A percentile compares a stretch with the other conserved stretches of the same genome.
These are phyloP conservation scores for Agonopterix subpropinquella DNA, from an alignment of 2,888 invertebrate species.

Conservation along the genomic window DNA sequence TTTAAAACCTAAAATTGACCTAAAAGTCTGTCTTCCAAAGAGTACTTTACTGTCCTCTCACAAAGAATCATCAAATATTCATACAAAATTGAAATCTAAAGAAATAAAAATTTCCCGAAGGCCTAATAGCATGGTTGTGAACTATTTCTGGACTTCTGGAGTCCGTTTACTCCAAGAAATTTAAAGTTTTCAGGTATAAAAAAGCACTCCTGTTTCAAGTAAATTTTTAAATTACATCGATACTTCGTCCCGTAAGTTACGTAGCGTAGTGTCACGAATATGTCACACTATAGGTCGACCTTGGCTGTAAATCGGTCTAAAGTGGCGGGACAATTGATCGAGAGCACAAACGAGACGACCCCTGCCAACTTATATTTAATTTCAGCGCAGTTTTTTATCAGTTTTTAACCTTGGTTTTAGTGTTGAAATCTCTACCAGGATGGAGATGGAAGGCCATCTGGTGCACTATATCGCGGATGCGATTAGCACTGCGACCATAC, in stretches of 20 bases:
- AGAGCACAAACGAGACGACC: conserved; percentile 13
- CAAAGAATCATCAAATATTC: no score
- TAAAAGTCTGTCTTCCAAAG: no score
- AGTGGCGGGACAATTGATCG: conserved; percentile 30
- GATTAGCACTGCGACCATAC: conserved; percentile 84
- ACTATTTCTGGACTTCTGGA: background rate
- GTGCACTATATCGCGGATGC: conserved; percentile 32
- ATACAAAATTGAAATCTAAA: no score
- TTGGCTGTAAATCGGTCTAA: conserved; percentile 24
- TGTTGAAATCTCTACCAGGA: conserved; percentile 15
- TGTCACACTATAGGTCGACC: conserved; percentile 13
- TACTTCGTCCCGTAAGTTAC: no score
- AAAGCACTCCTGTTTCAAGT: no score
- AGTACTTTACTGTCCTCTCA: no score
- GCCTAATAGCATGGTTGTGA: background rate
- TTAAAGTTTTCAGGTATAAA: no score
- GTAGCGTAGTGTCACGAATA: no score
- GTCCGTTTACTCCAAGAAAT: background rate
- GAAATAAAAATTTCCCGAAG: background rate
- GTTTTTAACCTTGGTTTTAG: background rate
- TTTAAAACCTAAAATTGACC: no score
- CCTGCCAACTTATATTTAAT: conserved; percentile 20
- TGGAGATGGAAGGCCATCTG: conserved; percentile 34
- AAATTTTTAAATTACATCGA: no score
- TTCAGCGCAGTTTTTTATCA: background rate